A percentile compares a stretch with the other conserved stretches of the same genome.
phyloP scores from a whole-genome alignment of 1,140 invertebrate species.

The Microplitis mediator region DNA sequence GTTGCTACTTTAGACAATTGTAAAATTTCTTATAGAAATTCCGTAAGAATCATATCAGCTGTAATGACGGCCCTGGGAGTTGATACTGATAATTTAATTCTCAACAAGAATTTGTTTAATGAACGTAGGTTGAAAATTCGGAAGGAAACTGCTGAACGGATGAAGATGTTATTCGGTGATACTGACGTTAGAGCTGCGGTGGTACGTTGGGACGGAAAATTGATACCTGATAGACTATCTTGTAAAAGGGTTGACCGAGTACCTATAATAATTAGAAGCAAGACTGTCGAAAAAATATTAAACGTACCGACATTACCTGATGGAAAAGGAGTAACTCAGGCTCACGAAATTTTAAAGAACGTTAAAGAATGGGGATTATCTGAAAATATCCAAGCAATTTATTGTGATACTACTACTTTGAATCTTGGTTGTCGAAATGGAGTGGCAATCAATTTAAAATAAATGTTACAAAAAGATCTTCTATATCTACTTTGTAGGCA shows the following conservation, averaged over 20 bases:
- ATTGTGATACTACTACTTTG: conserved; percentile 47
- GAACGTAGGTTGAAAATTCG: conserved; percentile 28
- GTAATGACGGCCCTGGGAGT: conserved; percentile 29
- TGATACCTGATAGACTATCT: conserved; percentile 23
- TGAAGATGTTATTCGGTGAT: conserved; percentile 27
- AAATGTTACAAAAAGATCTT: conserved; percentile 39
- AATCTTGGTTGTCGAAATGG: conserved; percentile 44
- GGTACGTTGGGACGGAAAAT: conserved; percentile 36
- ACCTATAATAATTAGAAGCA: conserved; percentile 19
- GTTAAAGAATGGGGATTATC: conserved; percentile 37
- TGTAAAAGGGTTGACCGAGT: conserved; percentile 24
- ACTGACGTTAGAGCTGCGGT: conserved; percentile 18
- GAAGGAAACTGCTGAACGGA: conserved; percentile 3
- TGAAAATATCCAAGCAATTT: conserved; percentile 42
- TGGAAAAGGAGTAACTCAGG: conserved; percentile 33
- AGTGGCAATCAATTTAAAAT: conserved; percentile 41
- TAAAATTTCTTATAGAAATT: conserved; percentile 35
- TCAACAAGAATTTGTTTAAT: conserved; percentile 38
- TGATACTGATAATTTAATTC: conserved; percentile 29
- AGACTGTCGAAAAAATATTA: conserved; percentile 26
- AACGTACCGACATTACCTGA: conserved; percentile 32
- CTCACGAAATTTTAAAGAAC: conserved; percentile 25
- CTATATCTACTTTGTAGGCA: conserved; percentile 45
- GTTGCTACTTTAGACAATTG: conserved; percentile 35
- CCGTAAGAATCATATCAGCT: conserved; percentile 32